A percentile compares a stretch with the other conserved stretches of the same genome.
phyloP scores from a whole-genome alignment of 2,888 invertebrate species.

The Plebejus melissa region DNA sequence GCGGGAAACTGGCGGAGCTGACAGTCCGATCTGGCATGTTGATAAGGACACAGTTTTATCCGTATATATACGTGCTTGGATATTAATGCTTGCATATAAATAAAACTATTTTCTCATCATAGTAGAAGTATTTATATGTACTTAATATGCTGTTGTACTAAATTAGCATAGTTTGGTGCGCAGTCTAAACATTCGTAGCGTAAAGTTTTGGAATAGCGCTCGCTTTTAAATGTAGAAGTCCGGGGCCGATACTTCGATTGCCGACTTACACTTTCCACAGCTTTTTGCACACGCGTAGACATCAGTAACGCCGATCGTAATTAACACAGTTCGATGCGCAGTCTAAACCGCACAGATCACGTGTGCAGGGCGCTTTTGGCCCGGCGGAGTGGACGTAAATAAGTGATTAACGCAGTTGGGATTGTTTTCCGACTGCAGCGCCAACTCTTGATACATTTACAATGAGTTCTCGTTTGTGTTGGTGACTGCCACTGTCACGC shows the following conservation, averaged over 20 bases:
- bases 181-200: not conserved
- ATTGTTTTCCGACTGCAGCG: constrained; percentile 71
- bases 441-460: constrained; percentile 71
- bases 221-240: not conserved
- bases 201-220: not conserved
- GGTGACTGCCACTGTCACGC: constrained; percentile 28
- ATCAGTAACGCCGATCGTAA: not conserved
- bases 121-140: too few relatives aligned
- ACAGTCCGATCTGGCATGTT: not conserved
- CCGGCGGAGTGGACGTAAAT: constrained; percentile 71
- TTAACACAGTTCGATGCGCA: not conserved
- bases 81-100: too few relatives aligned
- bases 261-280: too few relatives aligned
- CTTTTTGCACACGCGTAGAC: not conserved
- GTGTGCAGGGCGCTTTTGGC: constrained; percentile 43
- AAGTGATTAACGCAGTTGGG: constrained; percentile 77
- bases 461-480: constrained; percentile 51
- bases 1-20: not conserved
- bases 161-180: not conserved
- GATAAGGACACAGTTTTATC: not conserved
- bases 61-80: not conserved
- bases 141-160: not conserved
- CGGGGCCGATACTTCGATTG: too few relatives aligned
- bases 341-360: not conserved
- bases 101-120: too few relatives aligned